Evolutionary conservation across 2,888 invertebrate genomes (phyloP).

Genomic region (Morinoia aosen): DNA sequence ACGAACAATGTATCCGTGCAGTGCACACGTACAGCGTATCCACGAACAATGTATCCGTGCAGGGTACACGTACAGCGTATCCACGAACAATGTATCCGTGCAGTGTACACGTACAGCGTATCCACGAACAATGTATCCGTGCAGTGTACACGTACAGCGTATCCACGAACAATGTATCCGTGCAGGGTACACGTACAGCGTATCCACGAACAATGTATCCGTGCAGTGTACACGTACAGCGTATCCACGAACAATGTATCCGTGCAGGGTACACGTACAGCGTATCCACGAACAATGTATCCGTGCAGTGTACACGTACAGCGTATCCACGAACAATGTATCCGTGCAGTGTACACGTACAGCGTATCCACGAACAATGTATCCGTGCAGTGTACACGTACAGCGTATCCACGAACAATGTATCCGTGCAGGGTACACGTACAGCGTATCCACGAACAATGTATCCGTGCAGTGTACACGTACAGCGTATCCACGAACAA

Average conservation of each 20-base stretch:
- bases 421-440: too few relatives aligned
- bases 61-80: too few relatives aligned
- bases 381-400: background rate
- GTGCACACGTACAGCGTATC: background rate
- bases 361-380: background rate
- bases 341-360: background rate
- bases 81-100: background rate
- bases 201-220: background rate
- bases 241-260: background rate
- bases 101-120: background rate
- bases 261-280: too few relatives aligned
- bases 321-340: too few relatives aligned
- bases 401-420: background rate
- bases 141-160: too few relatives aligned
- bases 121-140: background rate
- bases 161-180: too few relatives aligned
- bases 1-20: background rate
- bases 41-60: background rate
- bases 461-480: background rate
- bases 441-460: background rate
- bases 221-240: background rate
- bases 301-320: background rate
- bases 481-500: too few relatives aligned
- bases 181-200: background rate
- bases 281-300: background rate